Evolutionary conservation across 2,113 vertebrate genomes (phyloP).

Genomic region (Dissostichus mawsoni): DNA sequence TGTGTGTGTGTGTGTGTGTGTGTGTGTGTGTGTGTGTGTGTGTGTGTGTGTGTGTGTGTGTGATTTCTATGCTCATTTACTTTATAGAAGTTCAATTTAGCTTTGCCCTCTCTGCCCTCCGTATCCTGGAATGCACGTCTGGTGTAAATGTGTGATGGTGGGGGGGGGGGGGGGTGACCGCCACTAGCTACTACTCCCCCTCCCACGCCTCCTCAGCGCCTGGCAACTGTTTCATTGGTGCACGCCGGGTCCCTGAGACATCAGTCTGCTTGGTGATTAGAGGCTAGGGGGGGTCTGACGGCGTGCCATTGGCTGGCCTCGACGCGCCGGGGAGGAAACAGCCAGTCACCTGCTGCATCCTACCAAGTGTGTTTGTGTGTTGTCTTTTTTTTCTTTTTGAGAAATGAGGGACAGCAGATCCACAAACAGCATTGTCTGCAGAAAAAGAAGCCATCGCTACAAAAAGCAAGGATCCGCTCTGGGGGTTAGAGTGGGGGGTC

Average conservation of each 20-base stretch:
- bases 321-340: constrained; percentile 62
- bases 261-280: constrained; percentile 85
- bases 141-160: neutral
- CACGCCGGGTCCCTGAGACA: constrained; percentile 63
- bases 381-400: neutral
- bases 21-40: constrained; percentile 16
- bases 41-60: constrained; percentile 18
- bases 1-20: constrained; percentile 13
- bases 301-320: constrained; percentile 76
- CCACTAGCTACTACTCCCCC: constrained; percentile 47
- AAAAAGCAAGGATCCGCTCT: constrained; percentile 31
- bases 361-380: constrained; percentile 17
- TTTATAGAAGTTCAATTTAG: constrained; percentile 47
- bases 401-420: constrained; percentile 59
- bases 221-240: constrained; percentile 75
- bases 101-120: constrained; percentile 25
- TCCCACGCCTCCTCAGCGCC: constrained; percentile 39
- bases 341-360: constrained; percentile 79
- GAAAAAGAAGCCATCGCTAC: constrained; percentile 70
- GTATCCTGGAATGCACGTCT: constrained; percentile 71
- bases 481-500: constrained; percentile 7
- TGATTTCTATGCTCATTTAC: neutral
- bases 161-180: neutral
- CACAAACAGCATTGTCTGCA: constrained; percentile 82
- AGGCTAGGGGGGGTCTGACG: constrained; percentile 68